Base-by-base conservation (phyloP, 2,888 invertebrate species). In the Lepidochrysops patricia region DNA sequence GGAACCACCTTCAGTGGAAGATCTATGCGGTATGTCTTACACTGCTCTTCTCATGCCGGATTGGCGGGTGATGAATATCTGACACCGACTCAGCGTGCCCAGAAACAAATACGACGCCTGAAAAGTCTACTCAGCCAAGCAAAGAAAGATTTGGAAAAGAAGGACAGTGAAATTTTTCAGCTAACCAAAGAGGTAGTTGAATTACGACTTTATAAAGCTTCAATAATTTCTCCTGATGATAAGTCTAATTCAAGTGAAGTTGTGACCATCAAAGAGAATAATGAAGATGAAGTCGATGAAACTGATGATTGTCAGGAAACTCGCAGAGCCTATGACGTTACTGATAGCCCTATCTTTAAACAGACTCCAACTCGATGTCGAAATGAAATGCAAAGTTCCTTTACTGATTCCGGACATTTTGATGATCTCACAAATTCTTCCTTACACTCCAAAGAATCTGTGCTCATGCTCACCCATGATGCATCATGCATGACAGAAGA, bases 31-130 rank as follows among this genome's bases (percentile, higher is more conserved):
- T 96, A 95, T 79, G 95, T 96, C 63, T 92, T 96, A 57, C 96
- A 96, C 78, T 96, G 96, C 77, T 95, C 95, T 59, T 93, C 94
- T 66, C 94, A 95, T 77, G 92, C 93, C 4, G 94, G 93, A 0
- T 92, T 93, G 57, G 93, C 94, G 57, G 94, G 93, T 50, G 94
- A 95, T 63, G 95, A 96, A 72, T 97, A 97, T 79, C 90, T 96
- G 61, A 97, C 97, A 58, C 97, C 97, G 12, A 97, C 96, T 0
- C 97, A 97, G 77, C 89, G 96, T 63, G 96, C 96, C 7, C 94
- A 95, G 72, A 91, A 93, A 68, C 95, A 96, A 79, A 93, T 97
- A 35, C 91, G 94, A 63, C 92, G 94, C 61, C 91, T 96, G 25
- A 93, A 95, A 85, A 90, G 91, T 62, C 82, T 95, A 3, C 88